A percentile compares a stretch with the other conserved stretches of the same genome.
These are phyloP conservation scores for Willisornis vidua DNA, from an alignment of 2,113 vertebrate species.

Conservation along the genomic window DNA sequence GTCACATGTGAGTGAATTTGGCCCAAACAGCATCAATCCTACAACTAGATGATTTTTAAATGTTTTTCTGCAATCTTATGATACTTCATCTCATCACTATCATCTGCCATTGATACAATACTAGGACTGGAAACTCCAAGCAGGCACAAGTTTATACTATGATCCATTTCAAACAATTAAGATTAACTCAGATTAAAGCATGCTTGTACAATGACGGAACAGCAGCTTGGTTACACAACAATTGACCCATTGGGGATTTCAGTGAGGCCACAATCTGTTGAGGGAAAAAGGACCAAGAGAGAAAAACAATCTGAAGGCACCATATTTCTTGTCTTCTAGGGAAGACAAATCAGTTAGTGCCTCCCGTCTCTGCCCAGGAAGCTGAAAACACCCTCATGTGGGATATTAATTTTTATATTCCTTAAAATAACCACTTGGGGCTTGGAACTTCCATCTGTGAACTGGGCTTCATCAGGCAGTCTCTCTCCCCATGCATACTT, in stretches of 20 bases:
- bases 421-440: background rate
- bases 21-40: background rate
- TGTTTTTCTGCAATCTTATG: background rate
- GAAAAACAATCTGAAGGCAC: background rate
- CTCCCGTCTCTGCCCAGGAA: background rate
- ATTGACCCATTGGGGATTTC: background rate
- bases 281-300: background rate
- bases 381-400: background rate
- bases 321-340: background rate
- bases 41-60: background rate
- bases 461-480: background rate
- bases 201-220: background rate
- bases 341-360: background rate
- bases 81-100: background rate
- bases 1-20: background rate
- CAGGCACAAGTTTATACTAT: background rate
- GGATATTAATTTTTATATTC: background rate
- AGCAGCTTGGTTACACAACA: background rate
- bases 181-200: background rate
- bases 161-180: background rate
- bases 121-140: background rate
- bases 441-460: background rate
- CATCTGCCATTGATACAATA: background rate
- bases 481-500: background rate
- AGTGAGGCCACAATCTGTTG: background rate